phyloP scores from a whole-genome alignment of 2,113 vertebrate genomes.

The Albula goreensis region DNA sequence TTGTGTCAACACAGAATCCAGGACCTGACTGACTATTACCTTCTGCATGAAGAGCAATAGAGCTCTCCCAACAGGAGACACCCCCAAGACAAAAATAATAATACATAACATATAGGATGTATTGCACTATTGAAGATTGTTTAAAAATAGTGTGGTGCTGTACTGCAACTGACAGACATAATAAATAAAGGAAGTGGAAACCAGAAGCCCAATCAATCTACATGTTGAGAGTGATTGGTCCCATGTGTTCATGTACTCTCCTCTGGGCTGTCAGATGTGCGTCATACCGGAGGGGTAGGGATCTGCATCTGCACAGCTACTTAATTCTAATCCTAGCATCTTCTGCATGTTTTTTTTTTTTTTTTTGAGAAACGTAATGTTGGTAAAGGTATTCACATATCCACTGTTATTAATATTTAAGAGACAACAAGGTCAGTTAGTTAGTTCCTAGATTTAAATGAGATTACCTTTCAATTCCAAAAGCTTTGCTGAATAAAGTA shows the following conservation, averaged over 20 bases:
- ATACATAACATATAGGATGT: neutral
- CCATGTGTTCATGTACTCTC: neutral
- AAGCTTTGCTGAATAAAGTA: neutral
- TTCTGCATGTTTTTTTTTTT: too few relatives aligned
- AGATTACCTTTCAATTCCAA: neutral
- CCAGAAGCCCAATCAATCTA: neutral
- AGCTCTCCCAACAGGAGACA: neutral
- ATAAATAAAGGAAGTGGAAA: conserved; percentile 9
- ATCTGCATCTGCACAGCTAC: too few relatives aligned
- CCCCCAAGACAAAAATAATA: neutral
- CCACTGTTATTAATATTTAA: too few relatives aligned
- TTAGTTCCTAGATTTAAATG: neutral
- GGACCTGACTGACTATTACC: neutral
- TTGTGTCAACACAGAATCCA: too few relatives aligned
- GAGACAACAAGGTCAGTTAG: neutral
- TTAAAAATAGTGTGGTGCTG: neutral
- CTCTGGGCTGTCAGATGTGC: neutral
- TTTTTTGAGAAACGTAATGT: too few relatives aligned
- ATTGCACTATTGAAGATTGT: neutral
- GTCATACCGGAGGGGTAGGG: neutral
- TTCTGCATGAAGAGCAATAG: neutral
- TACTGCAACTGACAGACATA: conserved; percentile 2
- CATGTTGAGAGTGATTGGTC: neutral
- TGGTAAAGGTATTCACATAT: too few relatives aligned
- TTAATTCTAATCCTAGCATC: neutral